A percentile compares a stretch with the other conserved stretches of the same genome.
Conservation (phyloP, 2,888 invertebrate genomes). For the Nomada hirtipes region DNA sequence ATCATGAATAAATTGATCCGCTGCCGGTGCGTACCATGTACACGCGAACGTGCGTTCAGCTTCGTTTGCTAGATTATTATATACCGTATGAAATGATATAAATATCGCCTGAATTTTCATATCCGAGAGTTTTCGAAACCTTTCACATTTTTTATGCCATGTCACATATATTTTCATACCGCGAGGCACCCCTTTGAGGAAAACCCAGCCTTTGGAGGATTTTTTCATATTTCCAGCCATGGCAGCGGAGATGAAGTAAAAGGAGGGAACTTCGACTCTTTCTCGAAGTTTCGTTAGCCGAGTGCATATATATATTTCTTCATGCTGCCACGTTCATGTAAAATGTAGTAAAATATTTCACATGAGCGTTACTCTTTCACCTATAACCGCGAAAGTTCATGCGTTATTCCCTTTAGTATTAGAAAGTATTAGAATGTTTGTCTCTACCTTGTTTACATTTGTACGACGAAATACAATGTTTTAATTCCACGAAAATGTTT, state of each 20-base stretch:
- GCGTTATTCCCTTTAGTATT: conserved; percentile 1
- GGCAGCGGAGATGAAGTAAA: background rate
- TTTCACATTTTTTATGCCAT: background rate
- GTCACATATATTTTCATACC: background rate
- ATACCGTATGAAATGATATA: background rate
- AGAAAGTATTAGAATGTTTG: conserved; percentile 9
- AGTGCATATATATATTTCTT: background rate
- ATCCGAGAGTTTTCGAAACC: background rate
- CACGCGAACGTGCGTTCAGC: too few relatives aligned
- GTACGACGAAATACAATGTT: too few relatives aligned
- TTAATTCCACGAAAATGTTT: background rate
- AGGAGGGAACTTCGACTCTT: background rate
- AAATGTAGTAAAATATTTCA: background rate
- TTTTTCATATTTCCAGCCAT: background rate
- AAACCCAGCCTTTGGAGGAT: background rate
- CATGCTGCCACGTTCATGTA: background rate
- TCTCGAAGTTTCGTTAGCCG: background rate
- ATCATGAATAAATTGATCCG: too few relatives aligned
- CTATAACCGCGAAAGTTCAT: background rate
- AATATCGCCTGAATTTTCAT: background rate
- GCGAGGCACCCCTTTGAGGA: background rate
- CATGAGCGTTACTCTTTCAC: background rate
- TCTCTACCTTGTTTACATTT: too few relatives aligned
- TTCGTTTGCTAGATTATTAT: background rate
- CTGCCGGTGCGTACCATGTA: too few relatives aligned